Evolutionary conservation across 2,113 vertebrate genomes (phyloP).

Genomic region (Cyanistes caeruleus): DNA sequence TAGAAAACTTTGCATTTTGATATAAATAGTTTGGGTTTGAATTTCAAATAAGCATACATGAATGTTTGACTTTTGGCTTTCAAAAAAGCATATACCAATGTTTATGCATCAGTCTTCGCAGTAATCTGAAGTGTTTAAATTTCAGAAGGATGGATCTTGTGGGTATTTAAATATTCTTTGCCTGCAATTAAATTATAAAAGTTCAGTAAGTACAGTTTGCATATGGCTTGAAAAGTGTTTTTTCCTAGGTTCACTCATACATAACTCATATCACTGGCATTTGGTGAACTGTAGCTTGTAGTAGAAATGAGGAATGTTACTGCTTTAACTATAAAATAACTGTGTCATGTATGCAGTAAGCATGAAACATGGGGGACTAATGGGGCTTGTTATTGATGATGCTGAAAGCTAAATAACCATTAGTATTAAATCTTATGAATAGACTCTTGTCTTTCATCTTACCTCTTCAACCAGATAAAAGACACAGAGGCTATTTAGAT

Average conservation of each 20-base stretch:
- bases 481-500: conserved; percentile 73
- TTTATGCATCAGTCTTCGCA: conserved; percentile 42
- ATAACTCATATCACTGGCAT: not conserved
- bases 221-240: not conserved
- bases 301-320: conserved; percentile 41
- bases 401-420: conserved; percentile 77
- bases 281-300: conserved; percentile 4
- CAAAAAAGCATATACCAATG: conserved; percentile 1
- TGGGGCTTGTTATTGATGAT: conserved; percentile 71
- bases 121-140: conserved; percentile 21
- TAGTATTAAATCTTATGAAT: conserved; percentile 75
- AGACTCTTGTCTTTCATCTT: conserved; percentile 76
- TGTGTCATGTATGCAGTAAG: conserved; percentile 63
- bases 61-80: conserved; percentile 44
- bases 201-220: conserved; percentile 14
- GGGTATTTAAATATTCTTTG: conserved; percentile 51
- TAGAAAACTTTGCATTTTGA: conserved; percentile 3
- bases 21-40: conserved; percentile 21
- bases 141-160: conserved; percentile 11
- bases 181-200: conserved; percentile 30
- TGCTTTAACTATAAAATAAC: conserved; percentile 28
- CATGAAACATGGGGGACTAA: conserved; percentile 62
- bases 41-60: conserved; percentile 15
- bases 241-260: not conserved
- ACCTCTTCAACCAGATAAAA: conserved; percentile 72